A percentile compares a stretch with the other conserved stretches of the same genome.
Conservation (phyloP, 2,113 vertebrate species). For the Mesoclemmys tuberculata region DNA sequence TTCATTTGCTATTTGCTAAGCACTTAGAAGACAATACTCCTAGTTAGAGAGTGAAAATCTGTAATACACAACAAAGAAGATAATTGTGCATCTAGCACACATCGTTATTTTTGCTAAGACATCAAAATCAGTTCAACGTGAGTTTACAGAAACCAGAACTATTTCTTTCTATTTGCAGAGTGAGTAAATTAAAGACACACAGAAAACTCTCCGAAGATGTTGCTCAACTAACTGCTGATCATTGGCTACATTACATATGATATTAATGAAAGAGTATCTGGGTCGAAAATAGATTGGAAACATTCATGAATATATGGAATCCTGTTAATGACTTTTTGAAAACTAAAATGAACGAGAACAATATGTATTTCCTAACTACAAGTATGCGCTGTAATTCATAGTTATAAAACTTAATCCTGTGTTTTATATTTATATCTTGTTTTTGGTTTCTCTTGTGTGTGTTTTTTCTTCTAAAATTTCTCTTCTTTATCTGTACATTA, state of each 20-base stretch:
- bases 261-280: slow-evolving; percentile 66
- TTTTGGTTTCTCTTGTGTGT: slow-evolving; percentile 17
- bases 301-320: slow-evolving; percentile 64
- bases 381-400: slow-evolving; percentile 9
- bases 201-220: slow-evolving; percentile 58
- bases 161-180: slow-evolving; percentile 54
- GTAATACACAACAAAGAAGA: slow-evolving; percentile 46
- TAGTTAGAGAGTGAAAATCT: slow-evolving; percentile 72
- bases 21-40: slow-evolving; percentile 71
- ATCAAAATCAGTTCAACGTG: slow-evolving; percentile 61
- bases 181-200: slow-evolving; percentile 61
- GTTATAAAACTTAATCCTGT: neutral
- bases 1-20: slow-evolving; percentile 78
- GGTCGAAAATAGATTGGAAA: slow-evolving; percentile 67
- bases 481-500: neutral
- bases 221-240: slow-evolving; percentile 65
- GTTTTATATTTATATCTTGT: slow-evolving; percentile 16
- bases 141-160: slow-evolving; percentile 60
- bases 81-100: slow-evolving; percentile 66
- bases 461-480: neutral
- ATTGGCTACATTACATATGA: slow-evolving; percentile 60
- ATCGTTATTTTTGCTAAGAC: slow-evolving; percentile 52
- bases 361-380: slow-evolving; percentile 36
- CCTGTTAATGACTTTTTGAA: slow-evolving; percentile 51
- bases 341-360: slow-evolving; percentile 61